Evolutionary conservation across 2,888 invertebrate genomes (phyloP).

Genomic region (Drosophila setosimentum): DNA sequence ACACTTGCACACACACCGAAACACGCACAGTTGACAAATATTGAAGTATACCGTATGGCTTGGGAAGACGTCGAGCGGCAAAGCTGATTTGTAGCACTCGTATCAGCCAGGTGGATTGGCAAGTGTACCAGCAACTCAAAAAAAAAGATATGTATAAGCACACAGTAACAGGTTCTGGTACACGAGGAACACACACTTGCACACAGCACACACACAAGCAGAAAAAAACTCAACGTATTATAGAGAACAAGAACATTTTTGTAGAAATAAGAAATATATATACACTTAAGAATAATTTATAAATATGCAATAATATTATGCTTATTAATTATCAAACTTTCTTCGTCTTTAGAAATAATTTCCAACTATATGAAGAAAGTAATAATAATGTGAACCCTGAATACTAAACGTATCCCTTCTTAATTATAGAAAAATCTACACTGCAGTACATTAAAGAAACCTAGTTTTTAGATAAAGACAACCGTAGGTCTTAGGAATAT

Average conservation of each 20-base stretch:
- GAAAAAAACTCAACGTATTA: background rate
- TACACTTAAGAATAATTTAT: background rate
- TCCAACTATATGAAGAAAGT: background rate
- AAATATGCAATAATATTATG: background rate
- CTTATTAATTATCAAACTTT: too few species aligned
- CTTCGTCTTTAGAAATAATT: background rate
- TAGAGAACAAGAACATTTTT: background rate
- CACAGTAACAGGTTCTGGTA: background rate
- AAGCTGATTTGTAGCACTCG: slow-evolving; percentile 65
- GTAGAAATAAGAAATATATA: background rate
- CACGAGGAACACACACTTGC: slow-evolving; percentile 19
- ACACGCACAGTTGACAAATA: slow-evolving; percentile 44
- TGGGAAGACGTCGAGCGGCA: slow-evolving; percentile 46
- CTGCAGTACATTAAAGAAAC: background rate
- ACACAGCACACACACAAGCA: slow-evolving; percentile 54
- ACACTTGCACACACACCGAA: slow-evolving; percentile 1
- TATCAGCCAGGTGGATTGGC: slow-evolving; percentile 32
- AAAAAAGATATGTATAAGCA: slow-evolving; percentile 3
- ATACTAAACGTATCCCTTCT: background rate
- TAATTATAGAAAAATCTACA: background rate
- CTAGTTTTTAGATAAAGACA: background rate
- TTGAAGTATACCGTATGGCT: slow-evolving; percentile 57
- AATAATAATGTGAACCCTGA: background rate
- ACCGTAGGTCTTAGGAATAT: background rate
- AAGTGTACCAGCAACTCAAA: slow-evolving; percentile 1